Percentiles rank a stretch among this genome's conserved stretches.
These are phyloP conservation scores for Chelonus formosanus DNA, from an alignment of 2,888 invertebrate genomes.

Conservation along the genomic window DNA sequence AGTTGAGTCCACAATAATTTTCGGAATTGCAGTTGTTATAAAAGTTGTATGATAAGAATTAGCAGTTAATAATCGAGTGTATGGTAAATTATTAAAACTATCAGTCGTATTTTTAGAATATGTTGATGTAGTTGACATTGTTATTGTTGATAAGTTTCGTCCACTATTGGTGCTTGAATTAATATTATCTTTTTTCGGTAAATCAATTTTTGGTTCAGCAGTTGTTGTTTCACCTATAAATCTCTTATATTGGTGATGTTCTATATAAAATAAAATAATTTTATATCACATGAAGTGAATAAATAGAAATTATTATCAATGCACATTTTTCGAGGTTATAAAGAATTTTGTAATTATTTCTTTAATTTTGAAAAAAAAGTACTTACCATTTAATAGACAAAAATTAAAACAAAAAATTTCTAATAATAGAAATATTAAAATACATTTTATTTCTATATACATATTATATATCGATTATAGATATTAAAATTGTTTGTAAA, in stretches of 20 bases:
- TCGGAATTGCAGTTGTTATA: constrained; percentile 41
- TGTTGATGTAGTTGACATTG: constrained; percentile 36
- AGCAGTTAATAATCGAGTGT: constrained; percentile 3
- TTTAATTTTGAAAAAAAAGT: neutral
- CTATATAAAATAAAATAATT: neutral
- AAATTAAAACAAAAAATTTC: neutral
- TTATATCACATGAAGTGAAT: neutral
- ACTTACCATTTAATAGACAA: neutral
- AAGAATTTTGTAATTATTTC: neutral
- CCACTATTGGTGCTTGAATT: constrained; percentile 33
- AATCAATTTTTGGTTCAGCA: constrained; percentile 20
- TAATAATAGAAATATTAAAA: neutral
- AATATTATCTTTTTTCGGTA: neutral
- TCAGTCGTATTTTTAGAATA: neutral
- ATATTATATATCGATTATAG: neutral
- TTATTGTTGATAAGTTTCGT: constrained; percentile 30
- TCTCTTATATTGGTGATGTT: neutral
- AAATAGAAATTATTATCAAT: neutral
- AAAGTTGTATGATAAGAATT: constrained; percentile 13
- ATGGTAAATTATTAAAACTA: neutral
- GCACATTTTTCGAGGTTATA: neutral
- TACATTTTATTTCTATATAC: neutral
- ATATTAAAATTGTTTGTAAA: neutral
- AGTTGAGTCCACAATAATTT: constrained; percentile 49
- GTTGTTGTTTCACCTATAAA: constrained; percentile 22